Conservation (phyloP, 2,113 vertebrate species). For the Melierax canorus region DNA sequence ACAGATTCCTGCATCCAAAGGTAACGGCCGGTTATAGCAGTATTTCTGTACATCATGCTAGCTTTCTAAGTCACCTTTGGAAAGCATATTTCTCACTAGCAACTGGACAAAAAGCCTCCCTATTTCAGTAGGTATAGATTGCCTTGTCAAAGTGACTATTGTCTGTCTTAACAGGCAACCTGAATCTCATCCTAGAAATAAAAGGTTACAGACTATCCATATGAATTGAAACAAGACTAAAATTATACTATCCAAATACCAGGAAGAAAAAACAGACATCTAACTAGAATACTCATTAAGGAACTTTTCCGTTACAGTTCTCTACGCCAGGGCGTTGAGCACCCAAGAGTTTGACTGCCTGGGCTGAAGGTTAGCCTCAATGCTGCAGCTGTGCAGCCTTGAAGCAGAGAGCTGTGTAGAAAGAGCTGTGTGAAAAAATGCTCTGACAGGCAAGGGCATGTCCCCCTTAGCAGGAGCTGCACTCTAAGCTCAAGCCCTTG, state of each 20-base stretch:
- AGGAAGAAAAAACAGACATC: not conserved
- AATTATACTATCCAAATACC: not conserved
- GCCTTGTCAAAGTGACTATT: not conserved
- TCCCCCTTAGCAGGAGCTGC: not conserved
- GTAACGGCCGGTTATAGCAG: not conserved
- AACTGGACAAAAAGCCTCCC: not conserved
- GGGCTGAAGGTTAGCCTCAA: not conserved
- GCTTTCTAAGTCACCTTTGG: not conserved
- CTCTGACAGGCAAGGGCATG: not conserved
- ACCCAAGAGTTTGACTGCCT: not conserved
- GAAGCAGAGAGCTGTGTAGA: not conserved
- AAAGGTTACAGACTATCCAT: not conserved
- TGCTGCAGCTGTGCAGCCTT: not conserved
- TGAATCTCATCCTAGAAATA: not conserved
- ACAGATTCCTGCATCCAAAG: not conserved
- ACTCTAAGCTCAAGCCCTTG: not conserved
- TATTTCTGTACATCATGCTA: not conserved
- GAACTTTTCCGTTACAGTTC: not conserved
- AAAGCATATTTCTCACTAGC: not conserved
- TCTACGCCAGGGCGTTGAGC: fast-evolving
- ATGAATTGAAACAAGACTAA: not conserved
- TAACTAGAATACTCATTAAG: not conserved
- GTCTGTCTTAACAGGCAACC: not conserved
- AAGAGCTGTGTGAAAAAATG: not conserved
- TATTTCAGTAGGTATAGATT: not conserved